A percentile compares a stretch with the other conserved stretches of the same genome.
These are phyloP conservation scores for Pemphredon lugubris DNA, from an alignment of 2,888 invertebrate genomes.

Conservation along the genomic window DNA sequence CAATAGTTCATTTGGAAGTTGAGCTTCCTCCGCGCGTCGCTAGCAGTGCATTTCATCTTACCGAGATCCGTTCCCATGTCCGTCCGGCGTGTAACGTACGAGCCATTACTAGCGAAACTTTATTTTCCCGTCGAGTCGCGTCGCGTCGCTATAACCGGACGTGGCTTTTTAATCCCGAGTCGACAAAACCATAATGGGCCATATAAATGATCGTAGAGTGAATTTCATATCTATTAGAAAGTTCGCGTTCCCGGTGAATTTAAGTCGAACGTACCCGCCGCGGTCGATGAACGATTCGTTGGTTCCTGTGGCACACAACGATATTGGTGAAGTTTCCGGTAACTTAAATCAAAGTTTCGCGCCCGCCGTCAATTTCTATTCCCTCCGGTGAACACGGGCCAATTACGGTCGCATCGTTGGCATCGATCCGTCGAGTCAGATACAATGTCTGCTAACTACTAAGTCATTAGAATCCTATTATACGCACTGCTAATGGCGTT, in stretches of 20 bases:
- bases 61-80: conserved; percentile 17
- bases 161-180: conserved; percentile 43
- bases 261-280: conserved; percentile 21
- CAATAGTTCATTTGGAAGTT: conserved; percentile 55
- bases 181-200: conserved; percentile 20
- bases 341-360: conserved; percentile 14
- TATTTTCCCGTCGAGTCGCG: not conserved
- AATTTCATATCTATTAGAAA: conserved; percentile 27
- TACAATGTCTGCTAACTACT: conserved; percentile 30
- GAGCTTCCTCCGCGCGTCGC: conserved; percentile 6
- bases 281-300: too few relatives aligned
- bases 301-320: not conserved
- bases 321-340: not conserved
- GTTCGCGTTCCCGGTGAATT: conserved; percentile 23
- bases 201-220: conserved; percentile 23
- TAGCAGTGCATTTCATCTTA: conserved; percentile 17
- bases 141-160: conserved; percentile 1
- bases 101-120: conserved; percentile 11
- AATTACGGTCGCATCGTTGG: conserved; percentile 19
- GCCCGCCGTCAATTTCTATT: conserved; percentile 8
- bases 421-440: conserved; percentile 28
- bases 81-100: conserved; percentile 31
- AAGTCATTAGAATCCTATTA: conserved; percentile 38
- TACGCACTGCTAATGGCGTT: conserved; percentile 23
- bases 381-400: conserved; percentile 4